Percentiles rank a stretch among this genome's conserved stretches.
These are phyloP conservation scores for Cheilosia scutellata DNA, from an alignment of 2,888 invertebrate genomes.

Conservation along the genomic window DNA sequence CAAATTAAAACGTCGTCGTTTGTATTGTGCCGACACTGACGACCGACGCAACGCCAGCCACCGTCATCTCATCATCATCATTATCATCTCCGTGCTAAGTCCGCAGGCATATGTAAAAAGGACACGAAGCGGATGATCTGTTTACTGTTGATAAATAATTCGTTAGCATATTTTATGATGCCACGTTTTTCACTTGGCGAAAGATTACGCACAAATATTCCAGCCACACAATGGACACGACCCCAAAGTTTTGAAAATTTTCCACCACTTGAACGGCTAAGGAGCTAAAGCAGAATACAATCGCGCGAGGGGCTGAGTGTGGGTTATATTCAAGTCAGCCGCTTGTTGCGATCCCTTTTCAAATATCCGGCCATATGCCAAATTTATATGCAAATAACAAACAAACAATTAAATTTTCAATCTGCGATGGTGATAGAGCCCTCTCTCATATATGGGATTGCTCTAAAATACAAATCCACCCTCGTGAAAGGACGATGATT, in stretches of 20 bases:
- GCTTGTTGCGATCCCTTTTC: conserved; percentile 61
- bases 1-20: conserved; percentile 66
- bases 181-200: conserved; percentile 66
- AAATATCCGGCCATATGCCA: conserved; percentile 80
- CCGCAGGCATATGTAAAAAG: conserved; percentile 63
- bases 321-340: conserved; percentile 7
- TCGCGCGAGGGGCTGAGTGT: neutral
- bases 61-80: conserved; percentile 11
- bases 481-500: conserved; percentile 22
- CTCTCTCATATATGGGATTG: neutral
- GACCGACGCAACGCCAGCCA: neutral
- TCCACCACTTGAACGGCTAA: conserved; percentile 63
- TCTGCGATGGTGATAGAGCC: conserved; percentile 40
- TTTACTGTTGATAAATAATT: conserved; percentile 74
- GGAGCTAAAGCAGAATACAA: conserved; percentile 41
- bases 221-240: conserved; percentile 48
- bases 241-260: conserved; percentile 41
- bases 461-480: conserved; percentile 10
- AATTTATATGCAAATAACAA: conserved; percentile 83
- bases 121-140: conserved; percentile 67
- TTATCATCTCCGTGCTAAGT: conserved; percentile 34
- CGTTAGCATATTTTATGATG: conserved; percentile 69
- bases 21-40: conserved; percentile 6
- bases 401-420: conserved; percentile 81
- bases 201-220: conserved; percentile 69